Evolutionary conservation across 2,888 invertebrate genomes (phyloP).

Genomic region (Philereme transversata): DNA sequence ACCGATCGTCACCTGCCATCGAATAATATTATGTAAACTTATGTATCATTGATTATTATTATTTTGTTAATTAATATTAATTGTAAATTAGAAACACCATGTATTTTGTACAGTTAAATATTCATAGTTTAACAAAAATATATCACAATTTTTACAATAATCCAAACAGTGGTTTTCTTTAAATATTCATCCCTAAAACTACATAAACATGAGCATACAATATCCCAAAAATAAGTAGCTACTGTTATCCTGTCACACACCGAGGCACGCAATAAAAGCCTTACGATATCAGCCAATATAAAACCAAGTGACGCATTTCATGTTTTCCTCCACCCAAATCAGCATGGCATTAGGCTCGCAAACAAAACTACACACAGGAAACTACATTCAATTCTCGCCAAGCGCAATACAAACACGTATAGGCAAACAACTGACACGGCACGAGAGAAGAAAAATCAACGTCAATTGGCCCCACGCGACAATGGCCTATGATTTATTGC

Average conservation of each 20-base stretch:
- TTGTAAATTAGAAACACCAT: slow-evolving; percentile 80
- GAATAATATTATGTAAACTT: slow-evolving; percentile 70
- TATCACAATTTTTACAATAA: slow-evolving; percentile 83
- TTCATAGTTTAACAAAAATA: slow-evolving; percentile 84
- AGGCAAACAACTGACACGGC: slow-evolving; percentile 41
- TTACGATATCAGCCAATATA: slow-evolving; percentile 24
- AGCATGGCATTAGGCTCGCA: slow-evolving; percentile 30
- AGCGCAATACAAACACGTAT: slow-evolving; percentile 37
- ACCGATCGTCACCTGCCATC: slow-evolving; percentile 92
- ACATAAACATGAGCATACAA: slow-evolving; percentile 2
- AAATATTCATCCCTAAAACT: not conserved
- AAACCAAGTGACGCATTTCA: slow-evolving; percentile 25
- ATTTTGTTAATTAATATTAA: slow-evolving; percentile 80
- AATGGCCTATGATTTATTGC: slow-evolving; percentile 74
- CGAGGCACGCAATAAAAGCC: slow-evolving; percentile 19
- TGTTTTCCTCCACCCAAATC: slow-evolving; percentile 32
- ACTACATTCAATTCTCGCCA: slow-evolving; percentile 24
- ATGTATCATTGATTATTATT: slow-evolving; percentile 58
- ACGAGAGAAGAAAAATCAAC: slow-evolving; percentile 63
- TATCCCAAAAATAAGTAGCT: slow-evolving; percentile 9
- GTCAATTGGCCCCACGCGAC: slow-evolving; percentile 68
- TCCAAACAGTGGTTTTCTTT: slow-evolving; percentile 59
- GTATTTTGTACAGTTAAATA: slow-evolving; percentile 84
- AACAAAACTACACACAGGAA: slow-evolving; percentile 29
- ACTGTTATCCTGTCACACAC: slow-evolving; percentile 14